Evolutionary conservation across 2,797 vertebrate species (phyloP).

Genomic region (Ficedula albicollis): DNA sequence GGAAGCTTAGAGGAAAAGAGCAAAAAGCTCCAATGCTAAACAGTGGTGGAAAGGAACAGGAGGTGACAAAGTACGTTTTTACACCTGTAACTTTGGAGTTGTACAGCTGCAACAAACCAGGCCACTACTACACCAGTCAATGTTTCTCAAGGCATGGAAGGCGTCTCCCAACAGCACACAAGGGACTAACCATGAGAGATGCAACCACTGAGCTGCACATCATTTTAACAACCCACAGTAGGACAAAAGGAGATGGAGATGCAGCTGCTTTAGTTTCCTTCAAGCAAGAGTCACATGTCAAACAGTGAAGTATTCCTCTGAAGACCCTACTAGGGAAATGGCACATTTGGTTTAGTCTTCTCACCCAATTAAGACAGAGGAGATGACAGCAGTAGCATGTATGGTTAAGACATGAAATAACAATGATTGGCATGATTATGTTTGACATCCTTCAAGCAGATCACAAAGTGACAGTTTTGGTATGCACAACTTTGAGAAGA

Average conservation of each 20-base stretch:
- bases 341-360: background rate
- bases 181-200: background rate
- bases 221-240: background rate
- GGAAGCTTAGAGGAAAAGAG: background rate
- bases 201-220: background rate
- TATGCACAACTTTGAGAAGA: conserved; percentile 12
- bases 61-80: background rate
- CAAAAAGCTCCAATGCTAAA: background rate
- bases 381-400: background rate
- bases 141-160: background rate
- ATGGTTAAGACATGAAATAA: conserved; percentile 3
- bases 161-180: background rate
- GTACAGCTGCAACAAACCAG: background rate
- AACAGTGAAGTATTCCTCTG: background rate
- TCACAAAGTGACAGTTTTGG: background rate
- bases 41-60: background rate
- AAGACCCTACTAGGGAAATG: background rate
- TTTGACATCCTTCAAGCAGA: conserved; percentile 12
- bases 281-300: background rate
- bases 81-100: background rate
- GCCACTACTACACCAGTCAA: background rate
- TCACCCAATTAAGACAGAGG: background rate
- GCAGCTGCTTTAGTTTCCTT: background rate
- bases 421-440: background rate
- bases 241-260: background rate